phyloP scores from a whole-genome alignment of 2,888 invertebrate genomes.

The Drosophila rellima region DNA sequence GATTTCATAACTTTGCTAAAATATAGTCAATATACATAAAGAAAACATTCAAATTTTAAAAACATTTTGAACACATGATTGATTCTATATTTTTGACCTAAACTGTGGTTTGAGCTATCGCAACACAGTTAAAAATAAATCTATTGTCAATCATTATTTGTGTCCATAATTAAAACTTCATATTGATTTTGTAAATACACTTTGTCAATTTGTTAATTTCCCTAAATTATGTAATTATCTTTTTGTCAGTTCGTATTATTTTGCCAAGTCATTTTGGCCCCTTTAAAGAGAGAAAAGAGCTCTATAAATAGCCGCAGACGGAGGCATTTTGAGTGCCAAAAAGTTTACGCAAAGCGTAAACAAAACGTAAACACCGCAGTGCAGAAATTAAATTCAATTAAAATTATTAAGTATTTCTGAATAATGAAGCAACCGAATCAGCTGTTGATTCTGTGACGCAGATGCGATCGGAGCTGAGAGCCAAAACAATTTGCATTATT shows the following conservation, averaged over 20 bases:
- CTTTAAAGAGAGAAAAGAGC: constrained; percentile 8
- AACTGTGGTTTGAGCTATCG: too few relatives aligned
- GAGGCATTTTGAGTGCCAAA: constrained; percentile 47
- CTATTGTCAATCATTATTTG: background rate
- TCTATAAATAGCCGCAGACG: constrained; percentile 49
- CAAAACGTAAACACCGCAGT: constrained; percentile 30
- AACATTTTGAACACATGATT: background rate
- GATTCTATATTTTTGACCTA: too few relatives aligned
- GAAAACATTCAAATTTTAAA: too few relatives aligned
- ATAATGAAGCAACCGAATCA: constrained; percentile 42
- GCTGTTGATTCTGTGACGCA: constrained; percentile 64
- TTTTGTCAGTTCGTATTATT: constrained; percentile 5
- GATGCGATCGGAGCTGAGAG: constrained; percentile 2
- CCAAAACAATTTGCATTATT: constrained; percentile 15
- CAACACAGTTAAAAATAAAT: background rate
- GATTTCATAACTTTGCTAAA: too few relatives aligned
- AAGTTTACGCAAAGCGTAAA: constrained; percentile 14
- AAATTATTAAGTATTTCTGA: constrained; percentile 31
- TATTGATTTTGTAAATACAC: background rate
- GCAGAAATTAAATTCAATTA: constrained; percentile 27
- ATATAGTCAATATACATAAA: too few relatives aligned
- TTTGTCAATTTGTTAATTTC: constrained; percentile 14
- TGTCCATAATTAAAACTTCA: background rate
- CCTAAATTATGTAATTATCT: constrained; percentile 19
- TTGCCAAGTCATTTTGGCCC: constrained; percentile 43